Conservation (phyloP, 2,797 vertebrate species). For the Clarias laeviceps region DNA sequence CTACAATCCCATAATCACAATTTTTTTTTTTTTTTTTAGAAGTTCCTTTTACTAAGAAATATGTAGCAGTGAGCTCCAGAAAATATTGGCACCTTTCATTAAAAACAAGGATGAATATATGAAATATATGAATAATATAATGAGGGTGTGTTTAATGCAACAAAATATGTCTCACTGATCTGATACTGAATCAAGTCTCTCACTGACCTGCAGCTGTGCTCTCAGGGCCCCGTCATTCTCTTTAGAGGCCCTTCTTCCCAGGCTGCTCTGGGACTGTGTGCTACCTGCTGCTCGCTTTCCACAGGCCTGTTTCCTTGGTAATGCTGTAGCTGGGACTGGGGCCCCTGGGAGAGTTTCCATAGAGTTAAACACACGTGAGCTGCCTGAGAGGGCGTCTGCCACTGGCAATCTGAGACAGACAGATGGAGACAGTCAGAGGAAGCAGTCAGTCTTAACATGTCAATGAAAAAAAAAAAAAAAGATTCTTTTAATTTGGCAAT, state of each 20-base stretch:
- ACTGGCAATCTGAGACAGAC: constrained; percentile 50
- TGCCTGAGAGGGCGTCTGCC: constrained; percentile 31
- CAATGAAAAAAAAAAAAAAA: neutral
- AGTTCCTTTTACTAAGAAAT: neutral
- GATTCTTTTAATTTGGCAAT: neutral
- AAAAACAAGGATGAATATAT: neutral
- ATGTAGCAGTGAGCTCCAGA: no score
- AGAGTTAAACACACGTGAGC: constrained; percentile 5
- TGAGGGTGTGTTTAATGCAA: neutral
- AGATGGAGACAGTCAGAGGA: constrained; percentile 9
- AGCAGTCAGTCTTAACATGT: constrained; percentile 2
- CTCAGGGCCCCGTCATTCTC: constrained; percentile 33
- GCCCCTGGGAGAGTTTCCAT: constrained; percentile 36
- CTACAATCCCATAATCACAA: constrained; percentile 65
- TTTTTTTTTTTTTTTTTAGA: neutral
- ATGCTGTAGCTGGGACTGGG: neutral
- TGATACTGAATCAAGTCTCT: neutral
- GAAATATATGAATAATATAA: neutral
- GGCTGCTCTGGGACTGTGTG: constrained; percentile 54
- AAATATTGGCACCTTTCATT: neutral
- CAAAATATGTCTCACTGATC: neutral
- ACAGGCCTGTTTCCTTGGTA: constrained; percentile 32
- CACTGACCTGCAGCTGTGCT: constrained; percentile 70
- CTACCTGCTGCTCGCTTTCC: neutral
- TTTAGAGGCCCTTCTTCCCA: constrained; percentile 62